These are phyloP conservation scores for Phenacoccus solenopsis DNA, from an alignment of 1,140 invertebrate genomes.

Conservation along the genomic window DNA sequence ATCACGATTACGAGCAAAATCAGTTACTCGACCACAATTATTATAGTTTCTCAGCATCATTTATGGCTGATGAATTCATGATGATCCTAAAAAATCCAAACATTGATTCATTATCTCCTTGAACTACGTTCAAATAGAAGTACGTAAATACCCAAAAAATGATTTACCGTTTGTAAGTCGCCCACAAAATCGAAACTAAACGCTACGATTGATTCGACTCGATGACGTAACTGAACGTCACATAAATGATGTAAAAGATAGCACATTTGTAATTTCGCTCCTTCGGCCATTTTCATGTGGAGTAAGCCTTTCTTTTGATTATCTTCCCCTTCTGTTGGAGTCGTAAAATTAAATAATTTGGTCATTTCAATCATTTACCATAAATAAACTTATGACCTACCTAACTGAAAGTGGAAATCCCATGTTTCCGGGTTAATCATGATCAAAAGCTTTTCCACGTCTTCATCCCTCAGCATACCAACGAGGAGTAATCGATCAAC, in stretches of 20 bases:
- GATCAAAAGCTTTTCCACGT: slow-evolving; percentile 79
- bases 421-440: slow-evolving; percentile 93
- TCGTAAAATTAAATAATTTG: slow-evolving; percentile 19
- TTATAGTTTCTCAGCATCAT: no score
- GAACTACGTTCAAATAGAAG: no score
- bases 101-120: no score
- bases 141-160: no score
- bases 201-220: slow-evolving; percentile 90
- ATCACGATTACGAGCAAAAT: no score
- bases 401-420: slow-evolving; percentile 71
- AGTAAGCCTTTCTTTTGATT: slow-evolving; percentile 84
- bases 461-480: slow-evolving; percentile 87
- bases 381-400: slow-evolving; percentile 33
- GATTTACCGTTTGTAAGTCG: slow-evolving; percentile 64
- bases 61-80: no score
- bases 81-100: no score
- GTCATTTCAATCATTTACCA: background rate
- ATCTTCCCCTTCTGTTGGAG: no score
- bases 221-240: slow-evolving; percentile 85
- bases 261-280: slow-evolving; percentile 95
- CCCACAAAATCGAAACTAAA: slow-evolving; percentile 92
- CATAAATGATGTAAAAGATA: slow-evolving; percentile 91
- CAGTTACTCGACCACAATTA: no score
- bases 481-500: slow-evolving; percentile 88
- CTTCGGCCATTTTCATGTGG: slow-evolving; percentile 96